Evolutionary conservation across 2,888 invertebrate genomes (phyloP).

Genomic region (Lepetodrilus schrolli): DNA sequence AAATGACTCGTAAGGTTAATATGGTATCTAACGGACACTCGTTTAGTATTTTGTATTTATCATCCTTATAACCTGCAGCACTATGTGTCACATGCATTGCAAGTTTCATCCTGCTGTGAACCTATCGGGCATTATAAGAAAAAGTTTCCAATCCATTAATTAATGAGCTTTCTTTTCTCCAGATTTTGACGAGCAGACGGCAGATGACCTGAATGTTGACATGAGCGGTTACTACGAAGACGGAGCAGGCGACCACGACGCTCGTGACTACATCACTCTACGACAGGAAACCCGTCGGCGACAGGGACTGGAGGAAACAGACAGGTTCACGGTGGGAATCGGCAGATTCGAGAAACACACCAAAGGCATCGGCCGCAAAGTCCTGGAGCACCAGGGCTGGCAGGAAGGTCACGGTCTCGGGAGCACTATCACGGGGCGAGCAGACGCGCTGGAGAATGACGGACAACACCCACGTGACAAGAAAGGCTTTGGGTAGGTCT

Average conservation of each 20-base stretch:
- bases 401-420: slow-evolving; percentile 78
- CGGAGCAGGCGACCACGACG: slow-evolving; percentile 77
- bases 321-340: slow-evolving; percentile 63
- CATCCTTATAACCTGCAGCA: too few relatives aligned
- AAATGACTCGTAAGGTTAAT: too few relatives aligned
- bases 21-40: too few relatives aligned
- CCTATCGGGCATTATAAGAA: too few relatives aligned
- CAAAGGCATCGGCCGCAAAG: slow-evolving; percentile 76
- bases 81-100: too few relatives aligned
- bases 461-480: slow-evolving; percentile 69
- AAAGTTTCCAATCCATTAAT: too few relatives aligned
- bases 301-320: slow-evolving; percentile 59
- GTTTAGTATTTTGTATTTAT: too few relatives aligned
- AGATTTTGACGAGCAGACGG: slow-evolving; percentile 78
- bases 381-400: slow-evolving; percentile 78
- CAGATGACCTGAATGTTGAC: slow-evolving; percentile 80
- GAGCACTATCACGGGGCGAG: slow-evolving; percentile 68
- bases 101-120: too few relatives aligned
- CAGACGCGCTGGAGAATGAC: slow-evolving; percentile 69
- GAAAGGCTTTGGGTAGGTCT: slow-evolving; percentile 68
- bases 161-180: too few relatives aligned
- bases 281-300: slow-evolving; percentile 69
- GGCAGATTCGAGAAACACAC: slow-evolving; percentile 77
- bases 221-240: slow-evolving; percentile 77
- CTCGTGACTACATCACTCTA: slow-evolving; percentile 76